phyloP scores from a whole-genome alignment of 1,140 invertebrate species.

The Varroa destructor region DNA sequence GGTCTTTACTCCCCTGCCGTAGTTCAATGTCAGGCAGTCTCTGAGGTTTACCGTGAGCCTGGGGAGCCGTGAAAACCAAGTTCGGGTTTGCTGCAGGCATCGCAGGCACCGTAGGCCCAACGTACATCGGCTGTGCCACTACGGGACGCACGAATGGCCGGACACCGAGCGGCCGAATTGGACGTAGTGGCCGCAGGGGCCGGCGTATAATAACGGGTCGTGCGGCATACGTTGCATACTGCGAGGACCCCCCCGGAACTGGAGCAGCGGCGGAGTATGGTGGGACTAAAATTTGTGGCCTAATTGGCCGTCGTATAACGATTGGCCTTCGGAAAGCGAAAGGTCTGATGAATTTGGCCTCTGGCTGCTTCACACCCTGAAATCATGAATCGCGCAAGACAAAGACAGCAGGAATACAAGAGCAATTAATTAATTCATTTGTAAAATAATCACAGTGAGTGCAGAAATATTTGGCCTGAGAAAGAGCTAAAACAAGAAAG shows the following conservation, averaged over 20 bases:
- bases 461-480: too few species aligned
- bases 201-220: not conserved
- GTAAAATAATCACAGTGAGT: too few species aligned
- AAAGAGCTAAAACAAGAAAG: too few species aligned
- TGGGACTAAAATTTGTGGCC: too few species aligned
- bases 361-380: not conserved
- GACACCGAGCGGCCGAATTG: slow-evolving; percentile 3
- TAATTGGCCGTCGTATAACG: slow-evolving; percentile 18
- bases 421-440: too few species aligned
- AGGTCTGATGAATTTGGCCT: slow-evolving; percentile 16
- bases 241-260: not conserved
- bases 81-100: not conserved
- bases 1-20: not conserved
- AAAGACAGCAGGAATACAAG: too few species aligned
- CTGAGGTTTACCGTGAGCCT: not conserved
- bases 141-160: slow-evolving; percentile 8
- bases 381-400: not conserved
- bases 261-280: too few species aligned
- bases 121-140: not conserved
- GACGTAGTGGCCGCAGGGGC: not conserved
- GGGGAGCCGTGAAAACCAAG: not conserved
- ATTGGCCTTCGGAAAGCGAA: slow-evolving; percentile 17
- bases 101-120: not conserved
- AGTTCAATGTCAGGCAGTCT: slow-evolving; percentile 21
- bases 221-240: not conserved